phyloP scores from a whole-genome alignment of 1,140 invertebrate species.

The Drosophila simulans region DNA sequence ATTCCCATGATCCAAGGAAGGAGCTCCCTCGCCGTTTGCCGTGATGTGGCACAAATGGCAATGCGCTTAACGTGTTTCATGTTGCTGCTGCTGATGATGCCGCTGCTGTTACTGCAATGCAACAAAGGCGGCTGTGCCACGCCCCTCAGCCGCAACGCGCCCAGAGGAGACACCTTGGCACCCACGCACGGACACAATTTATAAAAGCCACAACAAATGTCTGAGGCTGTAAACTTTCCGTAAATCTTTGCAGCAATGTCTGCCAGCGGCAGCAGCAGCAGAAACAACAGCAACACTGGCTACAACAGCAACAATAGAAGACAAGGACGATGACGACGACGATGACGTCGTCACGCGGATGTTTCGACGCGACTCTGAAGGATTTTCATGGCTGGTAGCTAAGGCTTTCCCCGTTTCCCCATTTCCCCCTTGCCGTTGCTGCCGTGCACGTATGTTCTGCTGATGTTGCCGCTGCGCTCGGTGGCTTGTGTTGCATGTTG shows the following conservation, averaged over 20 bases:
- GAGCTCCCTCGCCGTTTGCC: conserved; percentile 22
- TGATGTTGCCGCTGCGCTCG: conserved; percentile 18
- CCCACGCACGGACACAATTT: conserved; percentile 79
- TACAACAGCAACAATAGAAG: conserved; percentile 17
- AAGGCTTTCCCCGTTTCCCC: conserved; percentile 6
- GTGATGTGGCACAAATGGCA: conserved; percentile 80
- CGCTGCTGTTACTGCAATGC: conserved; percentile 54
- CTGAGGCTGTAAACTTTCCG: conserved; percentile 77
- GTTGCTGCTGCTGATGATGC: conserved; percentile 29
- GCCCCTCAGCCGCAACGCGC: not conserved
- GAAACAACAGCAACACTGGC: conserved; percentile 25
- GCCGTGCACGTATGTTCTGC: conserved; percentile 22
- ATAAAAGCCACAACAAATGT: conserved; percentile 81
- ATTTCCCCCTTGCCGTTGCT: conserved; percentile 36
- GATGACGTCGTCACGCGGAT: conserved; percentile 48
- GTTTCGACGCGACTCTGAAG: conserved; percentile 60
- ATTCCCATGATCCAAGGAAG: conserved; percentile 49
- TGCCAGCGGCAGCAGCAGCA: conserved; percentile 47
- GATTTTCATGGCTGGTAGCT: conserved; percentile 67
- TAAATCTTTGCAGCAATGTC: conserved; percentile 75
- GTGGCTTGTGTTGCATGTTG: conserved; percentile 58
- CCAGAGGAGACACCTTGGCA: conserved; percentile 55
- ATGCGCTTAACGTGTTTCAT: conserved; percentile 75
- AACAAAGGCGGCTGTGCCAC: conserved; percentile 13
- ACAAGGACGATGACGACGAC: conserved; percentile 28